Base-by-base conservation (phyloP, 2,888 invertebrate species). In the Aphidoletes aphidimyza region DNA sequence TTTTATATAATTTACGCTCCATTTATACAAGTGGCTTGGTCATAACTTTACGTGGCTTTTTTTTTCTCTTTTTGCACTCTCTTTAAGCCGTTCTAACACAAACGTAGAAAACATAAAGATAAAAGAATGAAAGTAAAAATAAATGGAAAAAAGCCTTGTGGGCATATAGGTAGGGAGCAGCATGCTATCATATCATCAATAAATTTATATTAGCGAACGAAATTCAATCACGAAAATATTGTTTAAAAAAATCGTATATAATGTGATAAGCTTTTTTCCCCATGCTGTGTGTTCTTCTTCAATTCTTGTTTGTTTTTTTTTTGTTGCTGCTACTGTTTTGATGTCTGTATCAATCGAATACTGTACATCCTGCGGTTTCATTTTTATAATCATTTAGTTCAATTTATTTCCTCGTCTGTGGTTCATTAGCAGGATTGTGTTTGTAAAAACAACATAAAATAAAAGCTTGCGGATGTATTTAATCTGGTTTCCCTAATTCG, bases 1-100 rank as follows among this genome's bases (percentile, higher is more conserved):
- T 54, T 54, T 54, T 54, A 54, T 54, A 54, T 54, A 54, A 54
- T 54, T 54, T 54, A 54, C 54, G 54, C 22, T n/a, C 54, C 54
- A 54, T 54, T n/a, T 54, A 54, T 54, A 54, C 54, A 54, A 54
- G 22, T 54, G 9, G n/a, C 22, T 54, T 54, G 22, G 54, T 22
- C 54, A 54, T 22, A 54, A n/a, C n/a, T 54, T 54, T 54, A 22
- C 22, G n/a, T n/a, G n/a, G n/a, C n/a, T n/a, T 14, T 22, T 54
- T 54, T 22, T 22, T 54, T 22, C 54, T 14, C 22, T 14, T 54
- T 54, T 54, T 54, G 9, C n/a, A n/a, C n/a, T n/a, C n/a, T 54
- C 54, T n/a, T 2, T n/a, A 54, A 39, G 9, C n/a, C 54, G 54
- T 22, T 22, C 54, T 14, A 47, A 47, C 17, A 17, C 47, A 11